Evolutionary conservation across 2,113 vertebrate genomes (phyloP).

Genomic region (Gopherus evgoodei): DNA sequence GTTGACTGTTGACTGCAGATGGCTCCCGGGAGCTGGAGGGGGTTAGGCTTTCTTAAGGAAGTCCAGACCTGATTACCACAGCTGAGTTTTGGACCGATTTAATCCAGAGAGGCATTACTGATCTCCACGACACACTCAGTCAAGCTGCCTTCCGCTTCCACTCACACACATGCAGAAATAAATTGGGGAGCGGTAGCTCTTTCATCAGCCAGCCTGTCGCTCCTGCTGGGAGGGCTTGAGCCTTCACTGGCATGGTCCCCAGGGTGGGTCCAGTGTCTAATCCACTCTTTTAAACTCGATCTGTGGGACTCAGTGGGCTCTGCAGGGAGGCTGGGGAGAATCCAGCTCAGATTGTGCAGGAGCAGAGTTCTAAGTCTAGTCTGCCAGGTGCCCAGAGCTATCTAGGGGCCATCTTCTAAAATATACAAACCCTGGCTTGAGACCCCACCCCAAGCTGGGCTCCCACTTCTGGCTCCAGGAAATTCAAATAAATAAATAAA

Average conservation of each 20-base stretch:
- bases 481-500: background rate
- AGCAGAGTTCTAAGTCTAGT: background rate
- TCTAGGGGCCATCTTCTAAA: background rate
- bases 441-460: background rate
- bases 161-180: background rate
- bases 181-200: background rate
- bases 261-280: background rate
- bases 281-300: background rate
- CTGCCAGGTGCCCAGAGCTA: background rate
- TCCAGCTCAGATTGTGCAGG: background rate
- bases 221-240: background rate
- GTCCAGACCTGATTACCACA: background rate
- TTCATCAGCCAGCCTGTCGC: background rate
- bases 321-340: background rate
- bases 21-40: background rate
- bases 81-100: background rate
- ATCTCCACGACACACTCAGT: background rate
- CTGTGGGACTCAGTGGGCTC: background rate
- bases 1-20: background rate
- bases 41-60: background rate
- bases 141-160: background rate
- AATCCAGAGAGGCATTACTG: background rate
- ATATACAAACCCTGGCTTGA: background rate
- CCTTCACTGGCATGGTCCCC: background rate
- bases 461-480: background rate